These are phyloP conservation scores for Trinectes maculatus DNA, from an alignment of 2,113 vertebrate genomes.

Conservation along the genomic window DNA sequence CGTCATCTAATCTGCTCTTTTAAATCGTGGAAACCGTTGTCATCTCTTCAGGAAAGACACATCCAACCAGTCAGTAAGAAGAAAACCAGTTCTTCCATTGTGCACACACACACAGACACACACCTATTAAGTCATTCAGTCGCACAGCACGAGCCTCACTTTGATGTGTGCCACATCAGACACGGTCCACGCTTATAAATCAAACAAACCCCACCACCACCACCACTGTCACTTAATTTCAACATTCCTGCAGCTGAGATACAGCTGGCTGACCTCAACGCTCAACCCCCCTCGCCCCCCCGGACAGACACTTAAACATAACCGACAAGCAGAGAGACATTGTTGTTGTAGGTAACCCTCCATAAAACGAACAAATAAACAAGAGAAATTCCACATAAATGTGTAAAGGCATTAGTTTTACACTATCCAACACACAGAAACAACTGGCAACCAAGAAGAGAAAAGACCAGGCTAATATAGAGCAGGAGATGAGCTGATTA, in stretches of 20 bases:
- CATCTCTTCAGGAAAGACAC: not conserved
- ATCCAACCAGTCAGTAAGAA: constrained; percentile 1
- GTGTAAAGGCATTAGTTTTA: too few species aligned
- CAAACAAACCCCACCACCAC: constrained; percentile 33
- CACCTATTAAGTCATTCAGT: constrained; percentile 24
- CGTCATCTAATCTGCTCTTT: constrained; percentile 8
- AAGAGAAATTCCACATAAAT: not conserved
- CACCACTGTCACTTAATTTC: constrained; percentile 52
- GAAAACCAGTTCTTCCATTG: too few species aligned
- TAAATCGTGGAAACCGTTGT: not conserved
- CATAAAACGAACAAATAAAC: constrained; percentile 6
- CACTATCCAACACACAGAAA: too few species aligned
- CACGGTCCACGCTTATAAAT: constrained; percentile 45
- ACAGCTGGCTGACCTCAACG: constrained; percentile 34
- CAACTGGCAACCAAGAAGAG: too few species aligned
- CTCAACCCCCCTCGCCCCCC: not conserved
- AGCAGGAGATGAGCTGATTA: too few species aligned
- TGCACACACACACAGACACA: constrained; percentile 1
- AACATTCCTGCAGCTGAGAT: constrained; percentile 60
- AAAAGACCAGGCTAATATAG: too few species aligned
- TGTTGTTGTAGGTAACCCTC: not conserved
- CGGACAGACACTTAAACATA: not conserved
- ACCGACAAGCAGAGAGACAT: not conserved
- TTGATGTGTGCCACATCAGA: constrained; percentile 64
- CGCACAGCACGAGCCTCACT: constrained; percentile 46